Base-by-base conservation (phyloP, 2,113 vertebrate genomes). In the Steatornis caripensis region DNA sequence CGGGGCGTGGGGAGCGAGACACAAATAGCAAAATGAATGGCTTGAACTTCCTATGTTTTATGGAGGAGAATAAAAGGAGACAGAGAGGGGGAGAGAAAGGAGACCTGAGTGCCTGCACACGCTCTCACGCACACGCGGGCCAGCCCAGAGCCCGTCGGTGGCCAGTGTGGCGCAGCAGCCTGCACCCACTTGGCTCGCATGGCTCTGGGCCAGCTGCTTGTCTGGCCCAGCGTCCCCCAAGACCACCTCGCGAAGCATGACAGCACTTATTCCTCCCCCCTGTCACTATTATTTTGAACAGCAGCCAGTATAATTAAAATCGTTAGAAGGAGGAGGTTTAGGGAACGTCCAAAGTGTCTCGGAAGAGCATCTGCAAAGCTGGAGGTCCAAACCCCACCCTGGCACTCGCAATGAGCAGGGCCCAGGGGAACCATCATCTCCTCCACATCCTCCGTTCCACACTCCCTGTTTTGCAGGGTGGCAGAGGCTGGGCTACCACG, bases 11-110 rank as follows among this genome's bases (percentile, higher is more conserved):
- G 93, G 94, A 95, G 91, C 69, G 94, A 91, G 93, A 97, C 95
- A 92, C 91, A 97, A 96, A 96, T 96, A 98, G 96, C 96, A 95
- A 96, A 98, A 96, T 95, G 97, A 98, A 97, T 97, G 93, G 84
- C 93, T 93, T 62, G 34, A 41, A 93, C 87, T 98, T 98, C 98
- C 96, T 94, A 95, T 55, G 70, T 89, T 97, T 97, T 94, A 95
- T 85, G 39, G 60, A 96, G 79, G 71, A 1, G 6, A 90, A 83
- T 91, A 81, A 75, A 87, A 94, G 76, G 83, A 78, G 88, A 86
- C 70, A 72, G 64, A 75, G 75, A 57, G 62, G 89, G 71, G 15
- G 80, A 95, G 89, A 96, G 81, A 87, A 87, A 74, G 54, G 75
- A 84, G 84, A 91, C 34, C 45, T 18, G 41, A 66, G 43, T 1